Conservation (phyloP, 2,797 vertebrate species). For the Bucorvus abyssinicus region DNA sequence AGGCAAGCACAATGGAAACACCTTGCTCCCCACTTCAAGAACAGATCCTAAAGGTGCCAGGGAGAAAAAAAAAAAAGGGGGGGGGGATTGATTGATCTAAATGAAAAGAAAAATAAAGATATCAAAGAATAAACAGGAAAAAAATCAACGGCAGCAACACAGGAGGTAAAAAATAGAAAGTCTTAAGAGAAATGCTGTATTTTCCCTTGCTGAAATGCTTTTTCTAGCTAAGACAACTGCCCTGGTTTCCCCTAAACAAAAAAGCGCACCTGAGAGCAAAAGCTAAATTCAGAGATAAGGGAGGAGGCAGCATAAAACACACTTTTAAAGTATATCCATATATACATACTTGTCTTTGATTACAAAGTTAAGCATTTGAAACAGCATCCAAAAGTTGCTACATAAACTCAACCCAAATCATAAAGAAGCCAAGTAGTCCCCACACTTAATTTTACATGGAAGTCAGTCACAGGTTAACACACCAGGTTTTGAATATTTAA, state of each 20-base stretch:
- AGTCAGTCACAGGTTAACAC: background rate
- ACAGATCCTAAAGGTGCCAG: background rate
- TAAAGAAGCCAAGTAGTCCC: background rate
- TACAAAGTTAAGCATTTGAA: background rate
- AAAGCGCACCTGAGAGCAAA: background rate
- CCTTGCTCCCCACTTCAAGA: background rate
- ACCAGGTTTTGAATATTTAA: background rate
- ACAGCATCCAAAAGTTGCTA: background rate
- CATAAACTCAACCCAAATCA: background rate
- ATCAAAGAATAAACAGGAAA: background rate
- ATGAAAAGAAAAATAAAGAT: background rate
- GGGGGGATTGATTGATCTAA: background rate
- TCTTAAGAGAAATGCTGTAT: background rate
- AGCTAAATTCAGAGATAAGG: background rate
- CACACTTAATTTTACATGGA: background rate
- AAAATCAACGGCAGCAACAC: background rate
- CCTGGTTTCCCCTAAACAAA: background rate
- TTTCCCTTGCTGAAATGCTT: background rate
- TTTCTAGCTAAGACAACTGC: background rate
- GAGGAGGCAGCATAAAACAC: background rate
- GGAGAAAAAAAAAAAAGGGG: background rate
- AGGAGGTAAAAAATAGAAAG: background rate
- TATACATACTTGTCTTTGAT: accelerated
- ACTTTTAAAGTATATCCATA: background rate
- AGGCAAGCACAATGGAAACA: background rate